Evolutionary conservation across 2,797 vertebrate genomes (phyloP).

Genomic region (Uromys caudimaculatus): DNA sequence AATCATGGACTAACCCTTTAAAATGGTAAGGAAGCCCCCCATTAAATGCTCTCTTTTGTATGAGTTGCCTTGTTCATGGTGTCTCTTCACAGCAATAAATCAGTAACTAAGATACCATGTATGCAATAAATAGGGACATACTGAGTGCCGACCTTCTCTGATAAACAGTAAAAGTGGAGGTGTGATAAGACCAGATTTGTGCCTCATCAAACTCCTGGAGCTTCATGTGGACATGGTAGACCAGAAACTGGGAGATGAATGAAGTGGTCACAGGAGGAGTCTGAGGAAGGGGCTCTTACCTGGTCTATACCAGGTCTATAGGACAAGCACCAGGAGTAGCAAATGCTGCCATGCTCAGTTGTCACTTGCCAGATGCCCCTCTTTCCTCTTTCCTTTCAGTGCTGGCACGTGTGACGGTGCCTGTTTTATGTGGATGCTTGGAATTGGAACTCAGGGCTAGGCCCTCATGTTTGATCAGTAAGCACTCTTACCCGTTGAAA

Average conservation of each 20-base stretch:
- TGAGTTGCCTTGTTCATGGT: not conserved
- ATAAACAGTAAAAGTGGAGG: not conserved
- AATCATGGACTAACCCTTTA: not conserved
- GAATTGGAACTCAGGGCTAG: not conserved
- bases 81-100: not conserved
- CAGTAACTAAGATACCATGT: not conserved
- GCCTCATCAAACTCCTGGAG: not conserved
- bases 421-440: not conserved
- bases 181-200: not conserved
- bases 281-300: not conserved
- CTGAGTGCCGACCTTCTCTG: not conserved
- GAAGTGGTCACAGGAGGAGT: not conserved
- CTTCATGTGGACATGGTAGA: not conserved
- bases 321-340: not conserved
- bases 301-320: not conserved
- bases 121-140: not conserved
- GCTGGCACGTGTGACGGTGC: not conserved
- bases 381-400: not conserved
- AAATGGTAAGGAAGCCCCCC: not conserved
- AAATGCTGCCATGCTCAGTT: no score
- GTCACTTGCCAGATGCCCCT: no score
- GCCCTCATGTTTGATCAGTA: not conserved
- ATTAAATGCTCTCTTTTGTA: not conserved
- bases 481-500: not conserved
- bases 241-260: no score